Evolutionary conservation across 2,888 invertebrate species (phyloP).

Genomic region (Pheosia tremula): DNA sequence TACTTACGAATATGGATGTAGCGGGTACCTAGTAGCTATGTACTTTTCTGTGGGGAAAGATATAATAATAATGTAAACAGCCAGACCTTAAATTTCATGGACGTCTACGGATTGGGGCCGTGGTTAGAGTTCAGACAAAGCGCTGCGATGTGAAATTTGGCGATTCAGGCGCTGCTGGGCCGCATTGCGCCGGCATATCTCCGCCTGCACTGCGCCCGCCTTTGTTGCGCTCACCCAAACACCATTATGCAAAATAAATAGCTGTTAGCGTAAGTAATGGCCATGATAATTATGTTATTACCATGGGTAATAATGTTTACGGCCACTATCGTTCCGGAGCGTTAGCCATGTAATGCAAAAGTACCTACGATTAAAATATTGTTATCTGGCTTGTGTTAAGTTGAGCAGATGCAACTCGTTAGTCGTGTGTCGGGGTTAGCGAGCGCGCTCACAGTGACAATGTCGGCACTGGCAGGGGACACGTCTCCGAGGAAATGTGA

Average conservation of each 20-base stretch:
- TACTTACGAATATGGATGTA: no score
- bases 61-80: neutral
- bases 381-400: constrained; percentile 27
- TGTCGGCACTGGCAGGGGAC: constrained; percentile 53
- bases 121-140: constrained; percentile 53
- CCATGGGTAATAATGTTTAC: constrained; percentile 49
- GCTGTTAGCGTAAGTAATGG: constrained; percentile 65
- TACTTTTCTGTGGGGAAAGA: no score
- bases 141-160: constrained; percentile 67
- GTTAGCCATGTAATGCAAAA: constrained; percentile 34
- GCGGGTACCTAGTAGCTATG: no score
- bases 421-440: constrained; percentile 58
- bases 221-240: constrained; percentile 65
- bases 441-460: constrained; percentile 66
- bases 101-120: constrained; percentile 42
- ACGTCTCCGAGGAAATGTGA: constrained; percentile 69
- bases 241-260: constrained; percentile 75
- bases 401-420: constrained; percentile 52
- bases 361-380: constrained; percentile 30
- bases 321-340: constrained; percentile 35
- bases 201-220: constrained; percentile 58
- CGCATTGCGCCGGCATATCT: constrained; percentile 41
- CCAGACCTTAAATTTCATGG: constrained; percentile 13
- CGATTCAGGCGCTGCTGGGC: constrained; percentile 62
- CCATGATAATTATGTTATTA: constrained; percentile 60